A percentile compares a stretch with the other conserved stretches of the same genome.
These are phyloP conservation scores for Pygmarrhopalites habei DNA, from an alignment of 1,140 invertebrate genomes.

Conservation along the genomic window DNA sequence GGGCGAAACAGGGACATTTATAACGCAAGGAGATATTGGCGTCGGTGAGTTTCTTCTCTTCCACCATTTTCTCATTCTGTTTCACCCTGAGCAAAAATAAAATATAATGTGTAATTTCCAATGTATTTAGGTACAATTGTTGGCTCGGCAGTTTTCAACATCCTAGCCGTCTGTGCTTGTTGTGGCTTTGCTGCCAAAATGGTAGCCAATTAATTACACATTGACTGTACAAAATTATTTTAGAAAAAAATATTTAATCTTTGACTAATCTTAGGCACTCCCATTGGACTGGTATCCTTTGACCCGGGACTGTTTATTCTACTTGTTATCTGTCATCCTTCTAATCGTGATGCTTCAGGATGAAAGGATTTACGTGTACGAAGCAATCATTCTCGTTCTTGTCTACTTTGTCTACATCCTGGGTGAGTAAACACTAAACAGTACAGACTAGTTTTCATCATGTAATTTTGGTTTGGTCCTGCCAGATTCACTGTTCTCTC, in stretches of 20 bases:
- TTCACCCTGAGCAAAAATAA: too few species aligned
- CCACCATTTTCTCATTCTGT: too few species aligned
- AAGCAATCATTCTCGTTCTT: constrained; percentile 67
- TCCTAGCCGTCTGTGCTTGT: constrained; percentile 80
- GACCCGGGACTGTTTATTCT: constrained; percentile 80
- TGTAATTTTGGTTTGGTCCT: too few species aligned
- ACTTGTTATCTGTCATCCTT: constrained; percentile 77
- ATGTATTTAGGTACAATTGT: constrained; percentile 82
- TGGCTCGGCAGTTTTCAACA: constrained; percentile 91
- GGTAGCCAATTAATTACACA: too few species aligned
- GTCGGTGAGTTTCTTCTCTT: too few species aligned
- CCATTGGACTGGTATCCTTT: constrained; percentile 88
- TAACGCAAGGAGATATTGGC: constrained; percentile 43
- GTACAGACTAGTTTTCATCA: too few species aligned
- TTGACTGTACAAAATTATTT: too few species aligned
- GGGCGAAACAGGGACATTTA: neutral
- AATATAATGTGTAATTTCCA: too few species aligned
- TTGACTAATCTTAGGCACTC: too few species aligned
- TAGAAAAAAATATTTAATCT: too few species aligned
- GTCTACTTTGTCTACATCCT: constrained; percentile 75
- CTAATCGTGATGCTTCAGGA: constrained; percentile 81
- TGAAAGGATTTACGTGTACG: constrained; percentile 79
- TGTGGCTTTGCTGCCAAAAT: constrained; percentile 80
- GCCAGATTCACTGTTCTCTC: too few species aligned
- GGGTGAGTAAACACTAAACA: constrained; percentile 48